Percentiles rank a stretch among this genome's conserved stretches.
phyloP scores from a whole-genome alignment of 2,113 vertebrate genomes.

The Microcebus ravelobensis region DNA sequence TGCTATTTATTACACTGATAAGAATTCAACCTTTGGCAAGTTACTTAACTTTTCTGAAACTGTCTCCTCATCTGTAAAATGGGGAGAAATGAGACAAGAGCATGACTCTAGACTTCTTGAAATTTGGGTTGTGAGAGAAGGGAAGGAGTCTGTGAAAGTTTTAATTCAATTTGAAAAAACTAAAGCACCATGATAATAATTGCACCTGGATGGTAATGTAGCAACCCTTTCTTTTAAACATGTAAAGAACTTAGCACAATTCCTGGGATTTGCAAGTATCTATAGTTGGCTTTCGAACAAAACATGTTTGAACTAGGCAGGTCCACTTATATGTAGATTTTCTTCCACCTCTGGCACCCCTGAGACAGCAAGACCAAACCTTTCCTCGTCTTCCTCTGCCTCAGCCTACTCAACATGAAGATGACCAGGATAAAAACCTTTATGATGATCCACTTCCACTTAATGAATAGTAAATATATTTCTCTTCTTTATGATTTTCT shows the following conservation, averaged over 20 bases:
- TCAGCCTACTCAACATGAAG: too few species aligned
- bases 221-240: neutral
- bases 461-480: too few species aligned
- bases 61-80: neutral
- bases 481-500: too few species aligned
- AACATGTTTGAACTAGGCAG: neutral
- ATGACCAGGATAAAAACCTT: too few species aligned
- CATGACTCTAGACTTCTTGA: constrained; percentile 7
- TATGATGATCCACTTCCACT: too few species aligned
- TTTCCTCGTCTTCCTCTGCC: too few species aligned
- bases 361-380: too few species aligned
- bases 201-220: neutral
- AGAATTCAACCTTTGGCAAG: too few species aligned
- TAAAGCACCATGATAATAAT: neutral
- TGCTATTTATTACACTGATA: neutral
- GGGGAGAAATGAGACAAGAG: neutral
- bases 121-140: neutral
- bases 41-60: neutral
- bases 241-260: neutral
- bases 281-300: neutral
- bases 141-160: neutral
- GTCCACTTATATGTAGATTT: neutral
- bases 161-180: neutral
- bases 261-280: neutral
- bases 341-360: too few species aligned